Evolutionary conservation across 2,888 invertebrate genomes (phyloP).

Genomic region (Harpalus rubripes): DNA sequence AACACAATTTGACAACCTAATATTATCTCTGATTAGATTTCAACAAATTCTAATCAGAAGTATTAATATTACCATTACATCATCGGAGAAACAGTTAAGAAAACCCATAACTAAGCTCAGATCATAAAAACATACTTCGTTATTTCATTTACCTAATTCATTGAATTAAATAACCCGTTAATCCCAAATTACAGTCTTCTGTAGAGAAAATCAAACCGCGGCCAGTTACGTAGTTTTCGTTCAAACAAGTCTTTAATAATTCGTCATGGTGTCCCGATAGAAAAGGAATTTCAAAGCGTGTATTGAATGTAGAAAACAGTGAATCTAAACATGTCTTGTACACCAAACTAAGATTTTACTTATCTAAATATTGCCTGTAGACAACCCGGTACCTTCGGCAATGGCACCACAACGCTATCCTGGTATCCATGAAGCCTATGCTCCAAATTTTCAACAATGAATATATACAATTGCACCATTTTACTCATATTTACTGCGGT

Average conservation of each 20-base stretch:
- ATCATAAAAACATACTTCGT: conserved; percentile 14
- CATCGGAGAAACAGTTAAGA: conserved; percentile 22
- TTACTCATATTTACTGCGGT: no score
- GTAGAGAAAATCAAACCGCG: conserved; percentile 12
- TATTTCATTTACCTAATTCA: conserved; percentile 25
- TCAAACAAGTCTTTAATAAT: conserved; percentile 34
- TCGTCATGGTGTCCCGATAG: conserved; percentile 21
- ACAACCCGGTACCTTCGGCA: no score
- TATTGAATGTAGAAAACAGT: background rate
- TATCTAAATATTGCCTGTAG: no score
- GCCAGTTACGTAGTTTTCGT: conserved; percentile 16
- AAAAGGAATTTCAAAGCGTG: conserved; percentile 19
- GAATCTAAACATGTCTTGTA: background rate
- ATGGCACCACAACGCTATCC: no score
- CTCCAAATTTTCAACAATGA: no score
- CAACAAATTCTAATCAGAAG: conserved; percentile 40
- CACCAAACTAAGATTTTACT: background rate
- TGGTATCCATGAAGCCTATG: no score
- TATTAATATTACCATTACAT: conserved; percentile 23
- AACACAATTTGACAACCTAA: conserved; percentile 51
- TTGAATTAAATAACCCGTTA: conserved; percentile 52
- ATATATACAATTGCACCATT: no score
- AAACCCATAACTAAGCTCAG: conserved; percentile 22
- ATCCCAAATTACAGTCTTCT: conserved; percentile 24
- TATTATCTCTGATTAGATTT: conserved; percentile 43